Evolutionary conservation across 2,888 invertebrate genomes (phyloP), one percentile per base, ranked within the genome.

Genomic region (Palloptera scutellata): DNA sequence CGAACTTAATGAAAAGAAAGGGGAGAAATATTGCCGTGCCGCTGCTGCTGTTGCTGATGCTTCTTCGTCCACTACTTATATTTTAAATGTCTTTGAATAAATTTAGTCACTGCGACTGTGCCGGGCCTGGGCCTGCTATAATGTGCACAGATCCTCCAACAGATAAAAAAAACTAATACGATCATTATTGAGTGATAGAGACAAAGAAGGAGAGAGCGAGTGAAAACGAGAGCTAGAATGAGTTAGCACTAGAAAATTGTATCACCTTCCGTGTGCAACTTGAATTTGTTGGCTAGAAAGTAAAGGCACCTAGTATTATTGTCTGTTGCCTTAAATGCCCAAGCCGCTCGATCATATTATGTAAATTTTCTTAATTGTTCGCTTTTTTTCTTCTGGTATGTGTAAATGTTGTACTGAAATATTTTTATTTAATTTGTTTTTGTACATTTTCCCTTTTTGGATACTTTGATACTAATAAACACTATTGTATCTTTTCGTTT

Each of bases 301-400:
- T 72, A 78, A n/a, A n/a, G n/a, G n/a, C n/a, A n/a, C n/a, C n/a
- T 76, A 75, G 30, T 30, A 30, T 73, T 71, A 72, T 65, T 64
- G 70, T 73, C 74, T 78, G 79, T 72, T 78, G 74, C 62, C 68
- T 73, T 60, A 64, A 68, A 70, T 72, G 69, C 66, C 73, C 71
- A 65, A 73, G 74, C 72, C 77, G 77, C 74, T 79, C 78, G 74
- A 79, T 79, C 79, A 79, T 79, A 77, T 79, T 79, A 79, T 79
- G 79, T 79, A 75, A 79, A 79, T 79, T 76, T 57, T 20, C 19
- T 54, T 19, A 13, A n/a, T 48, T n/a, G 2, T 48, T 30, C 6
- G n/a, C n/a, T 30, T 30, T 30, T 30, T 6, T 30, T 30, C 6
- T 30, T 30, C 30, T 30, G 30, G 30, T 30, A 30, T 30, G 30